Percentiles rank a stretch among this genome's conserved stretches.
These are phyloP conservation scores for Oncorhynchus gorbuscha DNA, from an alignment of 2,113 vertebrate species.

Conservation along the genomic window DNA sequence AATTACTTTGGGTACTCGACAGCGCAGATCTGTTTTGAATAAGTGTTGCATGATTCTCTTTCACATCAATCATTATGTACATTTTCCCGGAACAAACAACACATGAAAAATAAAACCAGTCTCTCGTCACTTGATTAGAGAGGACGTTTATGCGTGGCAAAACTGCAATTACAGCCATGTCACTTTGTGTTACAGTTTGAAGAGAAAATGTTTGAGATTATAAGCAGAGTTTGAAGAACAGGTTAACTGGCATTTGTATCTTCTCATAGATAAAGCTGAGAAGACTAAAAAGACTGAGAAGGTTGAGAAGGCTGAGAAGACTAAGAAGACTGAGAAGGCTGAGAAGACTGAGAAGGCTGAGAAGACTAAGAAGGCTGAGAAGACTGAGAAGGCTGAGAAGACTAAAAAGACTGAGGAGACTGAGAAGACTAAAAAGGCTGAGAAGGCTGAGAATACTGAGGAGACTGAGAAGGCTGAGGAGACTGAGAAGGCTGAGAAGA, in stretches of 20 bases:
- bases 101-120: slow-evolving; percentile 26
- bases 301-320: slow-evolving; percentile 15
- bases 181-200: slow-evolving; percentile 27
- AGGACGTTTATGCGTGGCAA: slow-evolving; percentile 24
- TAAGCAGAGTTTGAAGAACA: neutral
- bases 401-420: slow-evolving; percentile 19
- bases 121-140: slow-evolving; percentile 32
- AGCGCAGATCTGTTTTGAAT: slow-evolving; percentile 6
- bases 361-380: too few relatives aligned
- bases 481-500: slow-evolving; percentile 34
- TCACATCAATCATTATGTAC: slow-evolving; percentile 22
- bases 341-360: too few relatives aligned
- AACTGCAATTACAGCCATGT: slow-evolving; percentile 37
- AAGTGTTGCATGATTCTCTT: slow-evolving; percentile 11
- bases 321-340: too few relatives aligned
- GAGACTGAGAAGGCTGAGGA: slow-evolving; percentile 28
- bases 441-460: slow-evolving; percentile 27
- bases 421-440: slow-evolving; percentile 31
- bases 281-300: slow-evolving; percentile 26
- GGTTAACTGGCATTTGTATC: slow-evolving; percentile 11
- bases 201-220: neutral
- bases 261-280: slow-evolving; percentile 43
- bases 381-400: too few relatives aligned
- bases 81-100: slow-evolving; percentile 13
- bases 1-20: slow-evolving; percentile 17